Evolutionary conservation across 1,140 invertebrate genomes (phyloP).

Genomic region (Lutraria rhynchaena): DNA sequence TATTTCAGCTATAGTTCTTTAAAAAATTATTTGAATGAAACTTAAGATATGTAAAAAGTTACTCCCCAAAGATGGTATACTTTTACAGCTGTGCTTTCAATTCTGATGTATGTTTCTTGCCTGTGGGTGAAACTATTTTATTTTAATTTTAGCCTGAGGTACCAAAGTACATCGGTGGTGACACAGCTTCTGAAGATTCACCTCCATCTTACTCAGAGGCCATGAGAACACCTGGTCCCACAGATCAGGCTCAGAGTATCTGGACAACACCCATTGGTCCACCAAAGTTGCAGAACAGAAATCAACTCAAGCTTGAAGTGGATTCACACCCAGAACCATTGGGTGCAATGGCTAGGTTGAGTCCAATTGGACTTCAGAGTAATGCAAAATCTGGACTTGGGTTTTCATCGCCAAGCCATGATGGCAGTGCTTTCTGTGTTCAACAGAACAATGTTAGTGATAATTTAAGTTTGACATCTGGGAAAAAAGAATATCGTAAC

Average conservation of each 20-base stretch:
- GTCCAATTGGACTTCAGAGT: conserved; percentile 13
- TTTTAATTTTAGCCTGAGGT: conserved; percentile 6
- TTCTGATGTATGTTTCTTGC: no score
- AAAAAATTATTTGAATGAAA: no score
- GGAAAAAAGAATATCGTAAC: conserved; percentile 69
- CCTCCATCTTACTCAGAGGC: conserved; percentile 79
- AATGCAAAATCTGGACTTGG: conserved; percentile 3
- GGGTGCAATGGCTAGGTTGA: conserved; percentile 58
- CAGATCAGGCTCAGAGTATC: conserved; percentile 53
- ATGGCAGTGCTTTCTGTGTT: conserved; percentile 12
- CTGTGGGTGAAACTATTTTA: no score
- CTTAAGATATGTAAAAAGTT: no score
- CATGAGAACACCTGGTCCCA: conserved; percentile 54
- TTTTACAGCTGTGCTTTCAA: no score
- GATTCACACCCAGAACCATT: conserved; percentile 70
- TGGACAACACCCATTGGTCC: conserved; percentile 64
- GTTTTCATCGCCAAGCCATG: conserved; percentile 15
- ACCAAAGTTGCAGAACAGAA: conserved; percentile 19
- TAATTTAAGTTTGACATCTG: conserved; percentile 11
- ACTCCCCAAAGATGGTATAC: no score
- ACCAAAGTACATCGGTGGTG: conserved; percentile 5
- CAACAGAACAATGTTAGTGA: neutral
- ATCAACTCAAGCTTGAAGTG: conserved; percentile 22
- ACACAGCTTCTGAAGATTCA: conserved; percentile 66
- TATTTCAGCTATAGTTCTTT: no score